Evolutionary conservation across 1,140 invertebrate genomes (phyloP).

Genomic region (Luehdorfia chinensis): DNA sequence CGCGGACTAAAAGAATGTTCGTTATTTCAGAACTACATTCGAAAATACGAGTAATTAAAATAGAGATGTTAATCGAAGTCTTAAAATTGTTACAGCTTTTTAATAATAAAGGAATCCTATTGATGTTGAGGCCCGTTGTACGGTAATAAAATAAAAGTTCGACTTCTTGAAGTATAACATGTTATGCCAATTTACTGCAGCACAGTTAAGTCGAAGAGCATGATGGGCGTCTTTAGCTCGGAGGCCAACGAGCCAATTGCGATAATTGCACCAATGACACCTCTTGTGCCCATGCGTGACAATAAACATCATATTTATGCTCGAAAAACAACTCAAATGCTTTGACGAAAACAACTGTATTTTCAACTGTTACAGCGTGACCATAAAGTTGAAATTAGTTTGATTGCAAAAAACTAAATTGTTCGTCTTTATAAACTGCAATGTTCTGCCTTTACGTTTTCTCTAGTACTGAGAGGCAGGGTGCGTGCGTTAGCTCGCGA

Average conservation of each 20-base stretch:
- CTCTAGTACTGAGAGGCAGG: constrained; percentile 48
- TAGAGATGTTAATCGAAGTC: no score
- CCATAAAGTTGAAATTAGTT: not conserved
- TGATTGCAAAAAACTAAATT: not conserved
- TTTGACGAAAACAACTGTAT: constrained; percentile 2
- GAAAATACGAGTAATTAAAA: no score
- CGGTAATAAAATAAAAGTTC: not conserved
- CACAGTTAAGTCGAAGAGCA: constrained; percentile 20
- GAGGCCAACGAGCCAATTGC: constrained; percentile 70
- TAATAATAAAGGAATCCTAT: no score
- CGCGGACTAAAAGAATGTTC: no score
- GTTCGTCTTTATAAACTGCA: constrained; percentile 17
- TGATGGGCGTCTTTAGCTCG: constrained; percentile 64
- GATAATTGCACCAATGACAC: constrained; percentile 69
- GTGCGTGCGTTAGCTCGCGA: constrained; percentile 52
- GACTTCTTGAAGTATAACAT: not conserved
- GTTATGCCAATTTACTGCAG: constrained; percentile 12
- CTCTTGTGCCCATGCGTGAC: constrained; percentile 51
- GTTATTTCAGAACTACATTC: no score
- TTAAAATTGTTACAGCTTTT: no score
- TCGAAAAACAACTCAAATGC: constrained; percentile 33
- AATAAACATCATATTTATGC: constrained; percentile 30
- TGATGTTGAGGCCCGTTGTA: no score
- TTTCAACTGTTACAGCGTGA: constrained; percentile 18
- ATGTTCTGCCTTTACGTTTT: constrained; percentile 45